Evolutionary conservation across 2,888 invertebrate species (phyloP), one percentile per base, ranked within the genome.

Genomic region (Seira sanloemensis): DNA sequence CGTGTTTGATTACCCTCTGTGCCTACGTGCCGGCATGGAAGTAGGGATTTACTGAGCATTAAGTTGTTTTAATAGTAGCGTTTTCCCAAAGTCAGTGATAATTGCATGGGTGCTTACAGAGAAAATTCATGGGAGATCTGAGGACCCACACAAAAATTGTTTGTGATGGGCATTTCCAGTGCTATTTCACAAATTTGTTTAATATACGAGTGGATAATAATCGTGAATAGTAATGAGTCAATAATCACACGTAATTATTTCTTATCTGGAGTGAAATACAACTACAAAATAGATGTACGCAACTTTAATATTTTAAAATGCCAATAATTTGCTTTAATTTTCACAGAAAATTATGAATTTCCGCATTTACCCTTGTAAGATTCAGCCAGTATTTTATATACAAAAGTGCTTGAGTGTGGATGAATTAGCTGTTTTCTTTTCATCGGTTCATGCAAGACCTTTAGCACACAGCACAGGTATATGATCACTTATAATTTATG

Each of bases 21-120:
- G 7, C n/a, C 58, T 58, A 58, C 58, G 58, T 58, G 58, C 58
- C 58, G 58, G 18, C 58, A 16, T 58, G n/a, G 2, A 58, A 58
- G 18, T 58, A n/a, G 58, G 58, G n/a, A 58, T 18, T 58, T 58
- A 9, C n/a, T 18, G 2, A 58, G 18, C 58, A 9, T 58, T 58
- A n/a, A 58, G n/a, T 9, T 58, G 58, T 58, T n/a, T 18, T 37
- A 12, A 37, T 37, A n/a, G n/a, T n/a, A n/a, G 37, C 37, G 4
- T 37, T n/a, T 18, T 58, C 37, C n/a, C n/a, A 18, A n/a, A n/a
- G 18, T 58, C 68, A 0, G 54, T 69, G 76, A 82, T 76, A 82
- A 82, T 76, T 76, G 76, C n/a, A 50, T 76, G 54, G 76, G 72
- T 76, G 76, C 71, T 66, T 71, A 54, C 68, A 76, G 66, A 65